Conservation (phyloP, 1,140 invertebrate genomes). For the Lineus longissimus region DNA sequence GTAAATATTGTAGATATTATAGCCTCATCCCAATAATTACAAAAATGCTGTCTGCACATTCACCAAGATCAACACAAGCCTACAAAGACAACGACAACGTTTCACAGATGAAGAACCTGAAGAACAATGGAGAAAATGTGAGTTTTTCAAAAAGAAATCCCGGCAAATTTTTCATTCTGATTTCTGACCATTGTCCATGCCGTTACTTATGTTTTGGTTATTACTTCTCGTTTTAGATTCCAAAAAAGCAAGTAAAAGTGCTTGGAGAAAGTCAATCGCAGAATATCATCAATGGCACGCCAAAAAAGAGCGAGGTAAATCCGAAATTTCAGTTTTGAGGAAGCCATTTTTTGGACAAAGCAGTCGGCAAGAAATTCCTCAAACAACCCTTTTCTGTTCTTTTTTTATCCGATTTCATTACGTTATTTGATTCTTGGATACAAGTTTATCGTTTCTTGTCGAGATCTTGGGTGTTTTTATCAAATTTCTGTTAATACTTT, state of each 20-base stretch:
- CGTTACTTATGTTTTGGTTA: not conserved
- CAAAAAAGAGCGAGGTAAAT: too few species aligned
- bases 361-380: too few species aligned
- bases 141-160: slow-evolving; percentile 11
- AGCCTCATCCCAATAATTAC: not conserved
- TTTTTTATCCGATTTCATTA: too few species aligned
- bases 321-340: too few species aligned
- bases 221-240: slow-evolving; percentile 20
- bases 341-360: too few species aligned
- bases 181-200: too few species aligned
- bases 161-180: not conserved
- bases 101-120: slow-evolving; percentile 23
- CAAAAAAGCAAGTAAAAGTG: slow-evolving; percentile 24
- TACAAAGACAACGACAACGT: slow-evolving; percentile 21
- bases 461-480: too few species aligned
- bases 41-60: slow-evolving; percentile 26
- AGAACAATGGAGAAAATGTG: slow-evolving; percentile 40
- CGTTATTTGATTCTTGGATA: too few species aligned
- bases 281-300: slow-evolving; percentile 1
- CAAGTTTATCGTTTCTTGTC: too few species aligned
- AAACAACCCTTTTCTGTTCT: too few species aligned
- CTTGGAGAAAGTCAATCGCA: slow-evolving; percentile 34
- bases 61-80: slow-evolving; percentile 23
- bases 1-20: not conserved
- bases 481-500: too few species aligned